Percentiles rank a stretch among this genome's conserved stretches.
These are phyloP conservation scores for Vanessa atalanta DNA, from an alignment of 1,140 invertebrate species.

Conservation along the genomic window DNA sequence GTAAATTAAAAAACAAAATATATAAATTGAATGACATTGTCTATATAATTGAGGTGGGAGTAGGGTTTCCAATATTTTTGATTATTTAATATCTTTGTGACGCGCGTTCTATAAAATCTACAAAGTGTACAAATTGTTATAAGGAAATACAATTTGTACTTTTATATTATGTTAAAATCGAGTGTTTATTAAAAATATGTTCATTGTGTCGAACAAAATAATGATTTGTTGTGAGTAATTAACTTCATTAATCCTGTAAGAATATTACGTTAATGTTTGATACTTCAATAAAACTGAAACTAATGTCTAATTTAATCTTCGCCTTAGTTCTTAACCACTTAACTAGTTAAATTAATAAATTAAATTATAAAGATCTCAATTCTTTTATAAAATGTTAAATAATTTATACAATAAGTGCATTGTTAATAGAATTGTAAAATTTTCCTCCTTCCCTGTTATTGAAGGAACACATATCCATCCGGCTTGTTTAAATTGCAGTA, in stretches of 20 bases:
- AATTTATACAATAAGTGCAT: conserved; percentile 19
- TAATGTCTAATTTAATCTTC: conserved; percentile 2
- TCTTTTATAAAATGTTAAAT: conserved; percentile 19
- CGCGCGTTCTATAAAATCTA: not conserved
- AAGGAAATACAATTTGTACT: not conserved
- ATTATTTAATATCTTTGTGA: not conserved
- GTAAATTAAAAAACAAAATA: not conserved
- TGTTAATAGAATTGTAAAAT: conserved; percentile 29
- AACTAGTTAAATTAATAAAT: not conserved
- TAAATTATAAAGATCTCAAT: not conserved
- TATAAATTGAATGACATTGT: not conserved
- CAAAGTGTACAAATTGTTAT: not conserved
- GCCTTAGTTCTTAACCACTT: not conserved
- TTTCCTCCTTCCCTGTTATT: conserved; percentile 20
- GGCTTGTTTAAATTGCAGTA: conserved; percentile 40
- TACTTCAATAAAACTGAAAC: not conserved
- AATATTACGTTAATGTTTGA: not conserved
- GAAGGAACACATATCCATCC: conserved; percentile 3
- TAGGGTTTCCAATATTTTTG: not conserved
- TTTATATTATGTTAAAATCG: not conserved
- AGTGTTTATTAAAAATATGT: not conserved
- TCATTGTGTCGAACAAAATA: conserved; percentile 3
- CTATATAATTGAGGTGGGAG: not conserved
- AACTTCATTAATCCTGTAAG: not conserved
- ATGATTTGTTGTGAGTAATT: conserved; percentile 1